phyloP scores from a whole-genome alignment of 2,113 vertebrate species.

The Raja brachyura region DNA sequence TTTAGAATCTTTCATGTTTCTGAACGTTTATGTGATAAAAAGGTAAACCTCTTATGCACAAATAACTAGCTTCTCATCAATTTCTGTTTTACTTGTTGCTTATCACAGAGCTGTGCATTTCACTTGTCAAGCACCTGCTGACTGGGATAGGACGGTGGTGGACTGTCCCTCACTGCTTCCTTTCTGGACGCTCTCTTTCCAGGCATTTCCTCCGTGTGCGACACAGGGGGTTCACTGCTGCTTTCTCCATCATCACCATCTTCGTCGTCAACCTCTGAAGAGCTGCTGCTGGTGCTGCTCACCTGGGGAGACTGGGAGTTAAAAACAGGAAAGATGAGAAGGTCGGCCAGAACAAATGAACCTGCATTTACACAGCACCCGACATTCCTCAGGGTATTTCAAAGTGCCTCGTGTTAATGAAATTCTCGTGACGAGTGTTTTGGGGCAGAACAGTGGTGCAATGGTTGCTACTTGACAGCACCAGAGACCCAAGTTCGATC shows the following conservation, averaged over 20 bases:
- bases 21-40: no score
- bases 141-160: slow-evolving; percentile 67
- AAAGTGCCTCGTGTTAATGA: background rate
- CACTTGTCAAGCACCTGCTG: slow-evolving; percentile 59
- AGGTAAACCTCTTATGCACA: background rate
- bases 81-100: background rate
- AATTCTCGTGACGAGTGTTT: background rate
- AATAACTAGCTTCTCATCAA: background rate
- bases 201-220: slow-evolving; percentile 57
- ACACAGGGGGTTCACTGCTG: slow-evolving; percentile 62
- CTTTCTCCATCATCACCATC: slow-evolving; percentile 69
- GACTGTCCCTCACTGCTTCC: slow-evolving; percentile 61
- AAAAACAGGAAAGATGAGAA: background rate
- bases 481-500: no score
- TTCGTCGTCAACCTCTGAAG: slow-evolving; percentile 88
- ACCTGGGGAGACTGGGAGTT: slow-evolving; percentile 67
- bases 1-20: background rate
- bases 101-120: background rate
- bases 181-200: slow-evolving; percentile 56
- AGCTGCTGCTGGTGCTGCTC: slow-evolving; percentile 85
- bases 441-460: no score
- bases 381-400: background rate
- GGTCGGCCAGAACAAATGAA: background rate
- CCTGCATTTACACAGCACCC: background rate
- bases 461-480: no score